Percentiles rank a stretch among this genome's conserved stretches.
Evolutionary conservation across 2,113 vertebrate genomes (phyloP).

Genomic region (Psophia crepitans): DNA sequence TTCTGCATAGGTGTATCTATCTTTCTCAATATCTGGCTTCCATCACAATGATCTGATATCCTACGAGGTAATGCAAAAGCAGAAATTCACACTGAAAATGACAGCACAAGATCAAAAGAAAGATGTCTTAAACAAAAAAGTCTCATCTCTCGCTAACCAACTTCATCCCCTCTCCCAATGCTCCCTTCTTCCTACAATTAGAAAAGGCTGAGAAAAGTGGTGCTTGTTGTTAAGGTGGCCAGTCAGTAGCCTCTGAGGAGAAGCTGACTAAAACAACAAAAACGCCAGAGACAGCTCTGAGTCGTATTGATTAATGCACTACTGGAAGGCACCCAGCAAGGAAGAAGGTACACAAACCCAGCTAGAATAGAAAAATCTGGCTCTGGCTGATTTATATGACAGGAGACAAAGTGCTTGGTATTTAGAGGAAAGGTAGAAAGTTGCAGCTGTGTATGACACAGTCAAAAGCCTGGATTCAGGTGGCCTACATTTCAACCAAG

Average conservation of each 20-base stretch:
- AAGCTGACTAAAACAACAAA: conserved; percentile 33
- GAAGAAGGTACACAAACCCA: conserved; percentile 52
- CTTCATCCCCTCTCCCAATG: not conserved
- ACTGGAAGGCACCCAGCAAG: conserved; percentile 47
- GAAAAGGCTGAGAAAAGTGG: not conserved
- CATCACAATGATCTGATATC: not conserved
- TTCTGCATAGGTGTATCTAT: not conserved
- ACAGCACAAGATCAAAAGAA: conserved; percentile 10
- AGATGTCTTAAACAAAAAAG: not conserved
- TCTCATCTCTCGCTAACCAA: not conserved
- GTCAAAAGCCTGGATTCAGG: conserved; percentile 13
- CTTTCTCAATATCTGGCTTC: not conserved
- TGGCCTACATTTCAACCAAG: conserved; percentile 53
- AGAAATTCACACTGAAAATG: not conserved
- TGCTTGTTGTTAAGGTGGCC: not conserved
- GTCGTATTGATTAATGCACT: conserved; percentile 47
- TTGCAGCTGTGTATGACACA: conserved; percentile 15
- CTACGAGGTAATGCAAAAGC: not conserved
- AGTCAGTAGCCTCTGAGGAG: not conserved
- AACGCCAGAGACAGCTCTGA: not conserved
- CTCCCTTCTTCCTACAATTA: not conserved
- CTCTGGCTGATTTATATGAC: conserved; percentile 44
- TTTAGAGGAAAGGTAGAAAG: conserved; percentile 49
- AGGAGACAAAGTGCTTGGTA: conserved; percentile 49
- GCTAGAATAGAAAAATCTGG: conserved; percentile 50